Evolutionary conservation across 2,888 invertebrate genomes (phyloP).

Genomic region (Thecophora atra): DNA sequence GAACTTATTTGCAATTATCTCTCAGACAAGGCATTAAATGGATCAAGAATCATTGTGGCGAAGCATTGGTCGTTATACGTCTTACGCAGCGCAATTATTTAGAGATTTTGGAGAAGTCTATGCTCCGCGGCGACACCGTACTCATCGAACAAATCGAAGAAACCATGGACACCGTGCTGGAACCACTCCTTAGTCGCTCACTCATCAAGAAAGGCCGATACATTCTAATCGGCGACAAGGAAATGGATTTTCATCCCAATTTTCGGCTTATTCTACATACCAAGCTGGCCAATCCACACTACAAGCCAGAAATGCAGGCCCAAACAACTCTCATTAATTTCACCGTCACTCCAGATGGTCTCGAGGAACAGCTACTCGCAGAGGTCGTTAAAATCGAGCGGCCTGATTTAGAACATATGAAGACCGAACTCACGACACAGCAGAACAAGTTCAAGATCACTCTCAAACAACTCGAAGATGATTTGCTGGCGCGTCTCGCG

Average conservation of each 20-base stretch:
- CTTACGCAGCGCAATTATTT: conserved; percentile 85
- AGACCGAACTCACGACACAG: conserved; percentile 87
- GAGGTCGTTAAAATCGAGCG: conserved; percentile 94
- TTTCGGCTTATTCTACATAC: conserved; percentile 92
- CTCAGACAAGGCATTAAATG: conserved; percentile 88
- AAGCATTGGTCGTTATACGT: conserved; percentile 76
- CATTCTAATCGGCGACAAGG: conserved; percentile 88
- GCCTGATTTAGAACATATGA: conserved; percentile 87
- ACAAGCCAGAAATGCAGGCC: conserved; percentile 97
- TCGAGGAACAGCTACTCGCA: conserved; percentile 94
- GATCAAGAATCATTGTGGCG: conserved; percentile 89
- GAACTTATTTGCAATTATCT: neutral
- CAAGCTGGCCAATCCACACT: conserved; percentile 94
- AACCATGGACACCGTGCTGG: conserved; percentile 89
- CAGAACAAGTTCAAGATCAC: conserved; percentile 96
- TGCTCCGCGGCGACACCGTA: conserved; percentile 79
- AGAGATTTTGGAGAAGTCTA: conserved; percentile 81
- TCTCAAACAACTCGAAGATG: conserved; percentile 89
- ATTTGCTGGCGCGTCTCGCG: conserved; percentile 84
- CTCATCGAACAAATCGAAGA: conserved; percentile 93
- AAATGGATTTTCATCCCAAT: conserved; percentile 84
- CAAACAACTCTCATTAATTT: conserved; percentile 96
- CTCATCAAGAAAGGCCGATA: conserved; percentile 87
- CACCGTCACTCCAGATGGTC: conserved; percentile 91
- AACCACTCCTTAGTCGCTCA: conserved; percentile 87